Evolutionary conservation across 2,888 invertebrate genomes (phyloP).

Genomic region (Stegana nigrithorax): DNA sequence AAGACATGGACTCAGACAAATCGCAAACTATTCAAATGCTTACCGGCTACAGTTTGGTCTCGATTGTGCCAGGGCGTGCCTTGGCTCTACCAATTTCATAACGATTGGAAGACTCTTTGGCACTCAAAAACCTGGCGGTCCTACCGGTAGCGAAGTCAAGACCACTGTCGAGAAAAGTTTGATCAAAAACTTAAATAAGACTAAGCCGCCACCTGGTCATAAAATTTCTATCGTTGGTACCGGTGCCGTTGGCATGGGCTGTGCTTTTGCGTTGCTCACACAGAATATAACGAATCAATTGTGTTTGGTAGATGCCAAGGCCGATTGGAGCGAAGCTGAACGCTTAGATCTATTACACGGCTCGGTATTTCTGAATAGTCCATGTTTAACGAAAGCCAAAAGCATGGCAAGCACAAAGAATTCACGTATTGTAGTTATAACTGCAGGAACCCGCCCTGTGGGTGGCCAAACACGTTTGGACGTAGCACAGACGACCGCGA

Average conservation of each 20-base stretch:
- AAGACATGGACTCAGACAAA: too few species aligned
- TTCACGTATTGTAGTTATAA: conserved; percentile 84
- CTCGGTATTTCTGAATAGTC: conserved; percentile 79
- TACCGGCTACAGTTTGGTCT: too few species aligned
- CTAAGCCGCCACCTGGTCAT: conserved; percentile 67
- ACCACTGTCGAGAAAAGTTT: not conserved
- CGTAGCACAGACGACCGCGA: conserved; percentile 85
- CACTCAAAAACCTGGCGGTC: too few species aligned
- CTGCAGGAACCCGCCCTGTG: conserved; percentile 86
- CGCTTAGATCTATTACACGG: conserved; percentile 90
- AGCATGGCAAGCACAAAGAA: conserved; percentile 80
- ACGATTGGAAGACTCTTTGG: too few species aligned
- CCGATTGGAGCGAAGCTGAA: conserved; percentile 84
- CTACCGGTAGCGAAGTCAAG: not conserved
- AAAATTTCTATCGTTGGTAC: conserved; percentile 86
- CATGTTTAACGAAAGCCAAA: conserved; percentile 75
- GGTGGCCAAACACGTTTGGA: conserved; percentile 82
- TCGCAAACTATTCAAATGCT: too few species aligned
- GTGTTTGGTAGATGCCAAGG: conserved; percentile 80
- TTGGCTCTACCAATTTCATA: too few species aligned
- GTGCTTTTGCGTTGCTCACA: conserved; percentile 81
- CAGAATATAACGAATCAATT: conserved; percentile 84
- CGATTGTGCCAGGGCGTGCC: too few species aligned
- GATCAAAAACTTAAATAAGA: conserved; percentile 27
- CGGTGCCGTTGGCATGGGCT: conserved; percentile 89